phyloP scores from a whole-genome alignment of 2,888 invertebrate genomes.

The Quadroppia sp. region DNA sequence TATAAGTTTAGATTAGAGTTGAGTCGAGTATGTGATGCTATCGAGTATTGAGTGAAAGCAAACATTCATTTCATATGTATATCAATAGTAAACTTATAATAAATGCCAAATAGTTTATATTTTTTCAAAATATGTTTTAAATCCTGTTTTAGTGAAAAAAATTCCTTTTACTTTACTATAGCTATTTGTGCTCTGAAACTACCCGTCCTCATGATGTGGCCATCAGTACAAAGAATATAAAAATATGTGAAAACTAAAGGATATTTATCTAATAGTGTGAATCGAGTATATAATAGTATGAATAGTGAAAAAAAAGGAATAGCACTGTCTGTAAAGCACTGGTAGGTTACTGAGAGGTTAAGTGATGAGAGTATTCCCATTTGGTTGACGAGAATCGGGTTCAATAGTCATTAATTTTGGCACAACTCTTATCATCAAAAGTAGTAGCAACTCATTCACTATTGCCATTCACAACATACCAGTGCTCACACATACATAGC shows the following conservation, averaged over 20 bases:
- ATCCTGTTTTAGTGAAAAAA: too few relatives aligned
- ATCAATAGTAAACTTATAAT: neutral
- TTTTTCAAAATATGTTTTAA: neutral
- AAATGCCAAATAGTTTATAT: constrained; percentile 17
- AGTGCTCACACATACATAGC: too few relatives aligned
- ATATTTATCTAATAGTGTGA: neutral
- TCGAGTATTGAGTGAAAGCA: too few relatives aligned
- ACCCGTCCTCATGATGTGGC: neutral
- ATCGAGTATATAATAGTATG: neutral
- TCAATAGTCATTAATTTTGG: constrained; percentile 26
- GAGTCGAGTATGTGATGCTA: too few relatives aligned
- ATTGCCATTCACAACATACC: too few relatives aligned
- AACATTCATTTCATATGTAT: neutral
- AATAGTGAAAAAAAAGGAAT: neutral
- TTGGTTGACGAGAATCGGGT: constrained; percentile 14
- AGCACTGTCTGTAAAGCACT: too few relatives aligned
- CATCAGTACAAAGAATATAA: neutral
- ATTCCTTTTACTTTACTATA: constrained; percentile 30
- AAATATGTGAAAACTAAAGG: neutral
- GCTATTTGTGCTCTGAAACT: neutral
- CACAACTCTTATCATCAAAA: constrained; percentile 31
- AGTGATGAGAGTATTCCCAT: constrained; percentile 23
- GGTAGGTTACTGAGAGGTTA: too few relatives aligned
- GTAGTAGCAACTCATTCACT: constrained; percentile 16
- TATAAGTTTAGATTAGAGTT: too few relatives aligned